Conservation (phyloP, 2,113 vertebrate genomes). For the Sturnus vulgaris region DNA sequence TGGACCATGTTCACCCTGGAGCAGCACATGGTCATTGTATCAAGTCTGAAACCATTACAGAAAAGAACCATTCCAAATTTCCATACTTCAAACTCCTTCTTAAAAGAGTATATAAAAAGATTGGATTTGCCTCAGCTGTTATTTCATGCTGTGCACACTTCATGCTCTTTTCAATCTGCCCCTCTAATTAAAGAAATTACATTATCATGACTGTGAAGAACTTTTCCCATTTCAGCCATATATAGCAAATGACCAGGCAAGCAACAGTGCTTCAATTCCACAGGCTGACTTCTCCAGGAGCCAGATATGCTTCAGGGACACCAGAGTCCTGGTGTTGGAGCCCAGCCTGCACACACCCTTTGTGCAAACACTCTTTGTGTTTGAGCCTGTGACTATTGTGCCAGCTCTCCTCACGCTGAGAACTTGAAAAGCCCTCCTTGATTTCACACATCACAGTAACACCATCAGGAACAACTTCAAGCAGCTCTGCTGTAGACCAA, state of each 20-base stretch:
- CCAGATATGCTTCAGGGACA: background rate
- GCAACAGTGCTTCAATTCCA: background rate
- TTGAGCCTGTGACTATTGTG: background rate
- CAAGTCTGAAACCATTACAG: background rate
- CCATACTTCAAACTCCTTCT: background rate
- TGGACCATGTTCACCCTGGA: background rate
- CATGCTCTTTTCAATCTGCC: background rate
- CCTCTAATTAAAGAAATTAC: background rate
- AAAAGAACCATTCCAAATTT: background rate
- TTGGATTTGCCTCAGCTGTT: background rate
- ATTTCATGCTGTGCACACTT: background rate
- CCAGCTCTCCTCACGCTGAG: background rate
- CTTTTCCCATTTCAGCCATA: background rate
- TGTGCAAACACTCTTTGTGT: background rate
- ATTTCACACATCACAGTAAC: background rate
- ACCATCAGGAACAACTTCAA: background rate
- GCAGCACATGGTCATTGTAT: background rate
- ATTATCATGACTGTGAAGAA: background rate
- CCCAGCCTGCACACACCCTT: background rate
- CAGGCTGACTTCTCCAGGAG: background rate
- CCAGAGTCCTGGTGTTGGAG: fast-evolving
- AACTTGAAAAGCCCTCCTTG: background rate
- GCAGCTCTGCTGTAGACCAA: background rate
- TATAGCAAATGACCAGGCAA: background rate
- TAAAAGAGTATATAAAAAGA: background rate